Evolutionary conservation across 1,140 invertebrate species (phyloP).

Genomic region (Cephus cinctus): DNA sequence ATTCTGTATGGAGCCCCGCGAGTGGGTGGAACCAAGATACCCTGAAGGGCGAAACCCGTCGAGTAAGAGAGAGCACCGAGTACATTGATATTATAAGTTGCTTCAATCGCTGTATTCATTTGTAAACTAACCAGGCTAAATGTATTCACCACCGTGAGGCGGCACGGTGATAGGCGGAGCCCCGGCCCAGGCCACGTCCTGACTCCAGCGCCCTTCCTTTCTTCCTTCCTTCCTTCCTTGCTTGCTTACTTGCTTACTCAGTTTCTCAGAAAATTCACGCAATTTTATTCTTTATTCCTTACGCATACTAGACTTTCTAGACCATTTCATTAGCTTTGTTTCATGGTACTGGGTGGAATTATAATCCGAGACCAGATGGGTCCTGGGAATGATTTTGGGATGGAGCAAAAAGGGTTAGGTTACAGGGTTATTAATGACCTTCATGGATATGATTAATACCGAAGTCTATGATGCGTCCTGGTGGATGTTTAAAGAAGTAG

Average conservation of each 20-base stretch:
- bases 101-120: slow-evolving; percentile 74
- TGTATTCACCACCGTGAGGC: slow-evolving; percentile 57
- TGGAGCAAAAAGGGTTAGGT: no score
- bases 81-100: slow-evolving; percentile 75
- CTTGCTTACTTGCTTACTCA: slow-evolving; percentile 31
- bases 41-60: slow-evolving; percentile 30
- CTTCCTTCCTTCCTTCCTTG: slow-evolving; percentile 46
- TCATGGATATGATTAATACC: no score
- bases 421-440: no score
- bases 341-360: no score
- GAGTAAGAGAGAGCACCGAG: slow-evolving; percentile 47
- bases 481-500: no score
- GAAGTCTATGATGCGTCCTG: no score
- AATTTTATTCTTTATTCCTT: no score
- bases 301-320: no score
- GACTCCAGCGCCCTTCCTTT: slow-evolving; percentile 54
- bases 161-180: slow-evolving; percentile 55
- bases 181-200: slow-evolving; percentile 49
- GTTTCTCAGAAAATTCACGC: no score
- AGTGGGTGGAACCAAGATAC: slow-evolving; percentile 28
- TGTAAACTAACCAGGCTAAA: slow-evolving; percentile 67
- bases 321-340: no score
- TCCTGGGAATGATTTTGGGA: no score
- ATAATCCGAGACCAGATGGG: no score
- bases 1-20: slow-evolving; percentile 63